Percentiles rank a stretch among this genome's conserved stretches.
Evolutionary conservation across 2,888 invertebrate species (phyloP).

Genomic region (Octonoba sinensis): DNA sequence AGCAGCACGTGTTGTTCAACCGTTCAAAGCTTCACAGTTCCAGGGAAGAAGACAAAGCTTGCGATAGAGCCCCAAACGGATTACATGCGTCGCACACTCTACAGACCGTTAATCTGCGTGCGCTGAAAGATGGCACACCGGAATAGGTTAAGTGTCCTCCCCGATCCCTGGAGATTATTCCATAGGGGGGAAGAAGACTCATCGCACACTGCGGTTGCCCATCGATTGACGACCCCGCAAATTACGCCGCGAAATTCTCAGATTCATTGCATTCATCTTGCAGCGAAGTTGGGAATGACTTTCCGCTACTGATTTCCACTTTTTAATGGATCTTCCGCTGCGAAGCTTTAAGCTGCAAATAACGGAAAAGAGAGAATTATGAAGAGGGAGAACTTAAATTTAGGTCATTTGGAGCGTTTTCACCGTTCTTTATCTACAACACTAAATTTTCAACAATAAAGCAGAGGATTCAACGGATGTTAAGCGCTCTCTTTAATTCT

Average conservation of each 20-base stretch:
- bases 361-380: too few relatives aligned
- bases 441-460: too few relatives aligned
- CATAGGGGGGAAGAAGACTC: slow-evolving; percentile 1
- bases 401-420: too few relatives aligned
- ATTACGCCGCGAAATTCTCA: slow-evolving; percentile 2
- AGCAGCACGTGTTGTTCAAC: too few relatives aligned
- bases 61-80: background rate
- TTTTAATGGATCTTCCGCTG: background rate
- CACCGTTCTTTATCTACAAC: too few relatives aligned
- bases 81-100: background rate
- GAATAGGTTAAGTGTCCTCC: background rate
- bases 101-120: background rate
- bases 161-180: slow-evolving; percentile 3
- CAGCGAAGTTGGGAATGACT: background rate
- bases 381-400: too few relatives aligned
- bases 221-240: slow-evolving; percentile 3
- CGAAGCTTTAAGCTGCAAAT: too few relatives aligned
- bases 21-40: too few relatives aligned
- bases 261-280: slow-evolving; percentile 4
- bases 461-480: too few relatives aligned
- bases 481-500: too few relatives aligned
- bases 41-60: too few relatives aligned
- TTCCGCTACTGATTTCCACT: background rate
- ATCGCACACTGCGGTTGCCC: background rate
- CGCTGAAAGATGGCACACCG: background rate